Evolutionary conservation across 1,140 invertebrate species (phyloP).

Genomic region (Potamilus streckersoni): DNA sequence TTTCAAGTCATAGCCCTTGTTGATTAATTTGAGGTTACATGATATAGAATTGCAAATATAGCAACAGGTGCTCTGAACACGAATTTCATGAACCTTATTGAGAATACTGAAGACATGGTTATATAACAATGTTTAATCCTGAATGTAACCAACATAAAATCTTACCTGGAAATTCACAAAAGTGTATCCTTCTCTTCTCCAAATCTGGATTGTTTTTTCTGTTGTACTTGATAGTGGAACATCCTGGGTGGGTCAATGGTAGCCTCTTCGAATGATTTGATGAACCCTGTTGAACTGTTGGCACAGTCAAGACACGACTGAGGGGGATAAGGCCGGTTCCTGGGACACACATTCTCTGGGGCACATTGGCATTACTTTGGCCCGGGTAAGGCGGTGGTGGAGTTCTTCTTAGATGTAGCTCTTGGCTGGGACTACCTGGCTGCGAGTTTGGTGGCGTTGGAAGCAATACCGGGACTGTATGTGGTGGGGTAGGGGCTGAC

Average conservation of each 20-base stretch:
- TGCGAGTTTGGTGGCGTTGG: conserved; percentile 63
- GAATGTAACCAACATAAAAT: conserved; percentile 6
- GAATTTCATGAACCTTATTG: too few relatives aligned
- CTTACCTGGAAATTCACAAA: conserved; percentile 94
- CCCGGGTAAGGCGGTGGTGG: conserved; percentile 64
- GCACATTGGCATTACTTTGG: background rate
- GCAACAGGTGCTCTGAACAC: too few relatives aligned
- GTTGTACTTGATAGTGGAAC: conserved; percentile 78
- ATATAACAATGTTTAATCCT: too few relatives aligned
- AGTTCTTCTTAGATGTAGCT: conserved; percentile 44
- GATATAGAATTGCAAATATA: too few relatives aligned
- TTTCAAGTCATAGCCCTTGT: too few relatives aligned
- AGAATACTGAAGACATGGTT: too few relatives aligned
- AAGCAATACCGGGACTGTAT: conserved; percentile 54
- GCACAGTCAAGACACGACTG: conserved; percentile 35
- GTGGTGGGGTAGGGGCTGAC: conserved; percentile 34
- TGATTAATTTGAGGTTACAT: too few relatives aligned
- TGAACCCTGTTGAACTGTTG: conserved; percentile 1
- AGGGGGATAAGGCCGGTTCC: conserved; percentile 25
- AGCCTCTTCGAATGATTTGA: conserved; percentile 37
- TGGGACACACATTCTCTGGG: conserved; percentile 29
- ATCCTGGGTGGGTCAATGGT: conserved; percentile 64
- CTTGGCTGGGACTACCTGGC: conserved; percentile 58
- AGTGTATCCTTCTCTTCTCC: conserved; percentile 93
- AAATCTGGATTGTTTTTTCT: conserved; percentile 95